Conservation (phyloP, 1,140 invertebrate species). For the Hirudo medicinalis region DNA sequence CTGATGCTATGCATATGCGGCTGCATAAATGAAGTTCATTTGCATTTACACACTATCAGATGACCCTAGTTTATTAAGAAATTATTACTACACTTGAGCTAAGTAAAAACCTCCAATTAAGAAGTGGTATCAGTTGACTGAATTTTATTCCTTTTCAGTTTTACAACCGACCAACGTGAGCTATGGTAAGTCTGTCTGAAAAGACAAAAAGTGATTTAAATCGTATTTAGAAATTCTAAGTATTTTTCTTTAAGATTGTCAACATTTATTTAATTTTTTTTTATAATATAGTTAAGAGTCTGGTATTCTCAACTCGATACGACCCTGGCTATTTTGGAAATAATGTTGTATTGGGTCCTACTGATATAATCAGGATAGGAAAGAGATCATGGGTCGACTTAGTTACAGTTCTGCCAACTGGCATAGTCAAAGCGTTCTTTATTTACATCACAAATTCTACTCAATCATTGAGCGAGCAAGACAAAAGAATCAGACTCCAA, state of each 20-base stretch:
- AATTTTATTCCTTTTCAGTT: background rate
- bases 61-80: too few relatives aligned
- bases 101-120: too few relatives aligned
- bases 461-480: background rate
- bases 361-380: background rate
- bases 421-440: background rate
- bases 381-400: constrained; percentile 6
- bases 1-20: too few relatives aligned
- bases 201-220: too few relatives aligned
- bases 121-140: too few relatives aligned
- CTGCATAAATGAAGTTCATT: too few relatives aligned
- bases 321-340: constrained; percentile 1
- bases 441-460: background rate
- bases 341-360: background rate
- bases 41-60: too few relatives aligned
- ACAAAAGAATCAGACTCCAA: constrained; percentile 7
- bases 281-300: background rate
- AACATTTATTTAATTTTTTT: background rate
- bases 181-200: background rate
- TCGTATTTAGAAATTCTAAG: too few relatives aligned
- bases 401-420: constrained; percentile 3
- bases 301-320: background rate
- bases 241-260: background rate
- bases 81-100: too few relatives aligned
- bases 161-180: background rate